Base-by-base conservation (phyloP, 35 echinoderm and acorn worm genomes). In the Anneissia japonica region DNA sequence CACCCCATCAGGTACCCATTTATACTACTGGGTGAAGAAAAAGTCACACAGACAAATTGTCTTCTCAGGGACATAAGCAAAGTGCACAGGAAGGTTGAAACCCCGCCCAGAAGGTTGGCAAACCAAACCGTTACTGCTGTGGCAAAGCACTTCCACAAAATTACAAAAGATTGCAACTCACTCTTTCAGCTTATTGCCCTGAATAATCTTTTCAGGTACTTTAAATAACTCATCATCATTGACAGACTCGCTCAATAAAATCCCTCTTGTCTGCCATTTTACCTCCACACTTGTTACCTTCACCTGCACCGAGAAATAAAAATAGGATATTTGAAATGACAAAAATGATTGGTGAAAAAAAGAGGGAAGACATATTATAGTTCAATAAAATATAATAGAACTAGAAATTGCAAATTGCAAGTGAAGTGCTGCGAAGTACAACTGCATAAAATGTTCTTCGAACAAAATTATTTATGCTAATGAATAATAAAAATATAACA, bases 241-340 rank as follows among this genome's bases (percentile, higher is more conserved):
- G 12, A 80, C 56, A 31, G 31, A 35, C 31, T 51, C 85, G 74
- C 40, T 43, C 4, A 19, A 88, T 75, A 82, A 81, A 9, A 93
- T 46, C 14, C 92, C 95, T 38, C 95, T 77, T 32, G 95, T 94
- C 32, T 92, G 90, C 95, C 95, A 98, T 31, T 90, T 82, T 0
- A 98, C 89, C 74, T 98, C 81, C 13, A 98, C 45, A 31, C 87
- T 86, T 32, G 38, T 56, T 12, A 91, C 86, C 23, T 79, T 91
- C 1, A 98, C 89, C 95, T 98, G 73, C 12, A n/a, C n/a, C n/a
- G n/a, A n/a, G 40, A 6, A n/a, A 79, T 9, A 88, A 37, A 72
- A 79, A 4, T 26, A 5, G 0, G 32, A 3, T 17, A 77, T n/a
- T 16, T n/a, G 55, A 72, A 16, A n/a, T 72, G n/a, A n/a, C n/a